Percentiles rank a stretch among this genome's conserved stretches.
Conservation (phyloP, 1,140 invertebrate genomes). For the Aphidius gifuensis region DNA sequence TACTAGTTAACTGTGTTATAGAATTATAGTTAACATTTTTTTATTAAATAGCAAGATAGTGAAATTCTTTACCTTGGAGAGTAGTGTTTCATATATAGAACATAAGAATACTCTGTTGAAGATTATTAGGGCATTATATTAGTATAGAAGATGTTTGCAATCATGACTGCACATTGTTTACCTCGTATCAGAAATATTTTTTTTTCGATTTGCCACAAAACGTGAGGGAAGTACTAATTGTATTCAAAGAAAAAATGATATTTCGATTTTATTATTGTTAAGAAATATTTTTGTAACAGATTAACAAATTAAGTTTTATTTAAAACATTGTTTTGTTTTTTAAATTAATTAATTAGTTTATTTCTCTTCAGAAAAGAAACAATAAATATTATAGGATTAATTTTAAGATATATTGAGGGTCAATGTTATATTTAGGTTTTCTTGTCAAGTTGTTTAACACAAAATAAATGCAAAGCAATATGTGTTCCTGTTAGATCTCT, state of each 20-base stretch:
- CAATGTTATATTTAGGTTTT: too few species aligned
- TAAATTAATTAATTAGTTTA: too few species aligned
- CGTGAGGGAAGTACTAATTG: neutral
- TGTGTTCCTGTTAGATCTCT: conserved; percentile 38
- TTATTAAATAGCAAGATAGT: neutral
- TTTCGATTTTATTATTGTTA: too few species aligned
- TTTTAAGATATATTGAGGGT: neutral
- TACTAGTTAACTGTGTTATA: too few species aligned
- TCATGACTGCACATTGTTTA: neutral
- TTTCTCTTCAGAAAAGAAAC: too few species aligned
- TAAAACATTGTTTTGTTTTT: too few species aligned
- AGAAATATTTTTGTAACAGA: too few species aligned
- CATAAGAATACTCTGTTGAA: conserved; percentile 35
- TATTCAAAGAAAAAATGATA: too few species aligned
- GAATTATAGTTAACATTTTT: too few species aligned
- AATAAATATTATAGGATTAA: neutral
- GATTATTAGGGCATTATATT: conserved; percentile 34
- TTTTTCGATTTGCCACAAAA: neutral
- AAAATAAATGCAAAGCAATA: conserved; percentile 9
- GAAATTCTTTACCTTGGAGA: neutral
- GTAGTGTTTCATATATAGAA: neutral
- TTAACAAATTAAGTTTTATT: too few species aligned
- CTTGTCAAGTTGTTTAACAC: neutral
- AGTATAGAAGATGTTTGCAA: conserved; percentile 18
- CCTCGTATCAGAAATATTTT: neutral